Conservation (phyloP, 2,113 vertebrate genomes). For the Apteryx owenii region DNA sequence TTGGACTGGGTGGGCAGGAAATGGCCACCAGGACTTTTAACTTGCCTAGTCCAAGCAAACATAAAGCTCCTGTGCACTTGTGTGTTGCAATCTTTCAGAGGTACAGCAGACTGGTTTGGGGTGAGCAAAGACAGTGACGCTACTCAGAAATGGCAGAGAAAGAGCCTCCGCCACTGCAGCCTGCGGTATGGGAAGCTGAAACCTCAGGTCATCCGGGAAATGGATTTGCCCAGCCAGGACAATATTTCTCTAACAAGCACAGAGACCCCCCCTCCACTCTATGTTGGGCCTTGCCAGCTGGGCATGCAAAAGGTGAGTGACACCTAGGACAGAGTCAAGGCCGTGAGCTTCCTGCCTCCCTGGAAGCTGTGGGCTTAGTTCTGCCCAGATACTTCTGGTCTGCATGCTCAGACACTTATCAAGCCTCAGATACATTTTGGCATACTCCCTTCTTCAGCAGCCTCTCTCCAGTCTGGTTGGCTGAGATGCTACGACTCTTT, state of each 20-base stretch:
- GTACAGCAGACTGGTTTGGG: slow-evolving; percentile 98
- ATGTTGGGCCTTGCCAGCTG: slow-evolving; percentile 90
- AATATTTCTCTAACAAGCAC: slow-evolving; percentile 95
- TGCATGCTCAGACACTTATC: background rate
- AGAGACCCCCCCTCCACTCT: slow-evolving; percentile 94
- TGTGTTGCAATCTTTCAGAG: slow-evolving; percentile 80
- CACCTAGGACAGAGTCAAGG: background rate
- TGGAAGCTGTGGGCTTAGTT: background rate
- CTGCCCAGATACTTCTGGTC: background rate
- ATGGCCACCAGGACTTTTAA: background rate
- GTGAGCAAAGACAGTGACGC: slow-evolving; percentile 94
- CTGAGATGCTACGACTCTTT: background rate
- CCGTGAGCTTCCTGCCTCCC: background rate
- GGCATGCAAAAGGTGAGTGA: slow-evolving; percentile 93
- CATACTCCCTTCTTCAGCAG: background rate
- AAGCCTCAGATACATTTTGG: background rate
- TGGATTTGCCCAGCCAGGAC: slow-evolving; percentile 97
- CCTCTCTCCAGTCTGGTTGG: rapidly evolving
- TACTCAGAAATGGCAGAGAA: slow-evolving; percentile 97
- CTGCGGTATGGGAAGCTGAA: slow-evolving; percentile 96
- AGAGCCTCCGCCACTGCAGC: slow-evolving; percentile 98
- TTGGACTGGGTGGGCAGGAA: background rate
- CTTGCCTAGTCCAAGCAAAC: background rate
- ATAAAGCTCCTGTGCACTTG: background rate
- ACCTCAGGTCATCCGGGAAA: slow-evolving; percentile 93